phyloP scores from a whole-genome alignment of 2,113 vertebrate genomes.

The Eulemur rufifrons region DNA sequence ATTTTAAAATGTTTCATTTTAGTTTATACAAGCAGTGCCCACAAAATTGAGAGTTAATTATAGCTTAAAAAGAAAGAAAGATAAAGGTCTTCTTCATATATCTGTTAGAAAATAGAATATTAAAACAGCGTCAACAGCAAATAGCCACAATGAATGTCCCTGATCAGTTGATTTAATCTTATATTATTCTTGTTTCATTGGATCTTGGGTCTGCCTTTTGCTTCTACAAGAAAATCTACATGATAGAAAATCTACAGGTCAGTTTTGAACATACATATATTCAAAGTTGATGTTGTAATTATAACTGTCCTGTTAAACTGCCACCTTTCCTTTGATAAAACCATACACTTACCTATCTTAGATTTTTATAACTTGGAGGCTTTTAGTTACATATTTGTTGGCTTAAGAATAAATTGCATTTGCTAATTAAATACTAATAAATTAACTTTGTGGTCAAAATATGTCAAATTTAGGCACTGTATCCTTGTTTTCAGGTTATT shows the following conservation, averaged over 20 bases:
- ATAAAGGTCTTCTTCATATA: background rate
- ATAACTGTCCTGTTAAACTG: background rate
- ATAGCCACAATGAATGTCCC: too few species aligned
- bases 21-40: background rate
- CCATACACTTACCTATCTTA: background rate
- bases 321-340: background rate
- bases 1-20: background rate
- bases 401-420: background rate
- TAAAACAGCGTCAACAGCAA: background rate
- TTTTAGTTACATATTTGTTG: background rate
- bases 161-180: background rate
- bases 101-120: background rate
- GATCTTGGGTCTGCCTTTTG: background rate
- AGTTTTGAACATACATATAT: background rate
- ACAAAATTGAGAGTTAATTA: background rate
- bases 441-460: constrained; percentile 30
- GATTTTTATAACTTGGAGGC: background rate
- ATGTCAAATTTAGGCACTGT: constrained; percentile 19
- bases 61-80: background rate
- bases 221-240: background rate
- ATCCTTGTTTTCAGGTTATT: constrained; percentile 42
- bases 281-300: background rate
- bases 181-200: background rate
- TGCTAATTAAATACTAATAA: constrained; percentile 43
- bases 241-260: background rate